Evolutionary conservation across 2,797 vertebrate genomes (phyloP), one percentile per base, ranked within the genome.

Genomic region (Corythornis leucogaster): DNA sequence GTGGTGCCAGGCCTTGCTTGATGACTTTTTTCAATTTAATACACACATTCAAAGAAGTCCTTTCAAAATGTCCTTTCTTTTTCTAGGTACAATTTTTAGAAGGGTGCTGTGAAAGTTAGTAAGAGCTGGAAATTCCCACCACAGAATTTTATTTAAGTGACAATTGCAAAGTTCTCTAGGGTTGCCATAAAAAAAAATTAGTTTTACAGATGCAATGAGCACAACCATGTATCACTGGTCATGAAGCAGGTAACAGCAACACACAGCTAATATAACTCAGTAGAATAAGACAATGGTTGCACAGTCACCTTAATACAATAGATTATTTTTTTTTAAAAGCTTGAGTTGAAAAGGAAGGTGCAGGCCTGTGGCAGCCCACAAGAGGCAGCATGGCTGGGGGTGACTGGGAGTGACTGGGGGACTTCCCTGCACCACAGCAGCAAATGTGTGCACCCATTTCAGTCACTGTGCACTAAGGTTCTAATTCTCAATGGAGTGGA

Each of bases 351-450:
- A 51, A 80, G 33, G 35, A 80, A 50, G 46, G 28, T 2, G 30
- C 51, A 9, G 3, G 17, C 18, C 28, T 1, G 3, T 1, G 3
- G 28, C 50, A 69, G 31, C 43, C 33, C 2, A 20, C 4, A 43
- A 2, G 7, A 61, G 51, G 48, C 38, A 69, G n/a, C 0, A 0
- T 45, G 63, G 54, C 43, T n/a, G 40, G 16, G 20, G 57, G 40
- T 7, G 15, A 45, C 0, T 2, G 13, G 38, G 38, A 38, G 38
- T 38, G 38, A 40, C 38, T 20, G 5, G 7, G 22, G 7, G 4
- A 24, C 35, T 54, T 33, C 30, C 48, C 64, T 42, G 59, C 63
- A 46, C 40, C 55, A 28, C 11, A 30, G 51, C 62, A 33, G 58
- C 30, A 70, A 50, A 62, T 5, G 2, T 7, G 6, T 22, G 55